Conservation (phyloP, 2,113 vertebrate genomes). For the Suricata suricatta region DNA sequence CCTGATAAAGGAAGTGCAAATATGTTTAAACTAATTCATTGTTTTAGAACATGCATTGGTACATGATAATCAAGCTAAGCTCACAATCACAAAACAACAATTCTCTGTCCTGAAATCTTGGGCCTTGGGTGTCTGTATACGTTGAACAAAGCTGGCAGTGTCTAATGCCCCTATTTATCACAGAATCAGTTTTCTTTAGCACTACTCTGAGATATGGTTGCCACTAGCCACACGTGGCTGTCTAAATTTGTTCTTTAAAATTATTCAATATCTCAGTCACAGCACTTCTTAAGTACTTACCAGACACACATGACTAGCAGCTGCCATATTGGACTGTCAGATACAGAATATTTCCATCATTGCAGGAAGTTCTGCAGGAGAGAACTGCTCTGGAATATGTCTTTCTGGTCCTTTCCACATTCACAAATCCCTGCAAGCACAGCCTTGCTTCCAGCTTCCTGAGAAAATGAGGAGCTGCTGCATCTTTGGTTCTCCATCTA, state of each 20-base stretch:
- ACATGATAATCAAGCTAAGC: neutral
- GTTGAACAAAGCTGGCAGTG: neutral
- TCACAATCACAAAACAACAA: neutral
- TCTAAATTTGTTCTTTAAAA: constrained; percentile 2
- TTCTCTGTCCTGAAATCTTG: neutral
- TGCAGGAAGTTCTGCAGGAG: neutral
- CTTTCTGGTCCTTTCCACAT: neutral
- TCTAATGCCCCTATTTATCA: neutral
- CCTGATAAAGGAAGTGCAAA: neutral
- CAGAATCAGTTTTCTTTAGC: neutral
- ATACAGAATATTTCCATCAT: neutral
- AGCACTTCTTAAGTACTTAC: neutral
- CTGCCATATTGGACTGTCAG: neutral
- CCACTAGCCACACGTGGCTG: neutral
- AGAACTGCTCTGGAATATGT: neutral
- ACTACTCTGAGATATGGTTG: neutral
- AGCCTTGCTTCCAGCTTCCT: neutral
- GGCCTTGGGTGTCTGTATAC: neutral
- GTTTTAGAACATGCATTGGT: neutral
- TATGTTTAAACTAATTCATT: neutral
- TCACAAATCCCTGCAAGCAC: neutral
- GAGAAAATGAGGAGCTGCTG: neutral
- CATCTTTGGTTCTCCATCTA: neutral
- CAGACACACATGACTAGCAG: neutral
- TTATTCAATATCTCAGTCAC: neutral